A percentile compares a stretch with the other conserved stretches of the same genome.
phyloP scores from a whole-genome alignment of 2,113 vertebrate species.

The Propithecus coquereli region DNA sequence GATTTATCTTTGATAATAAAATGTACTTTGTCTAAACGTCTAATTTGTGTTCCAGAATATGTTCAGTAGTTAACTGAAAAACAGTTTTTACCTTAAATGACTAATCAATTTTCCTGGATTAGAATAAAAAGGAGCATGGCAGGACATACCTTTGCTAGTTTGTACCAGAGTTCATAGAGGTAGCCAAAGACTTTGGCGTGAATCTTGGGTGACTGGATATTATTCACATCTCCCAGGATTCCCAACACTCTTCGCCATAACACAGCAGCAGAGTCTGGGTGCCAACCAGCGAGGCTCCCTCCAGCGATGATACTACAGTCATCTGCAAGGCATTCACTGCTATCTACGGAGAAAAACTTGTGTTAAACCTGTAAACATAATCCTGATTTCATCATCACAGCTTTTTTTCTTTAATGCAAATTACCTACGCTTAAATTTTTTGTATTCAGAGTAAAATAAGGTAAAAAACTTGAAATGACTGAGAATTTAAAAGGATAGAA shows the following conservation, averaged over 20 bases:
- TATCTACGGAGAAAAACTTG: constrained; percentile 83
- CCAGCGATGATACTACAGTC: constrained; percentile 98
- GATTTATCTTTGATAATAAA: constrained; percentile 13
- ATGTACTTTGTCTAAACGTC: neutral
- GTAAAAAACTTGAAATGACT: neutral
- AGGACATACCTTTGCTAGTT: constrained; percentile 92
- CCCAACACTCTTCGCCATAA: constrained; percentile 97
- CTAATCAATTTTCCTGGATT: neutral
- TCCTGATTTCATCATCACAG: neutral
- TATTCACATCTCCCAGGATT: constrained; percentile 97
- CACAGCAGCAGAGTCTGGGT: constrained; percentile 95
- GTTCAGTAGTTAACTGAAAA: neutral
- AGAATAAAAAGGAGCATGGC: neutral
- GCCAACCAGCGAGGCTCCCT: constrained; percentile 95
- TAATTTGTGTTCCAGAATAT: neutral
- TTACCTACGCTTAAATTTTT: neutral
- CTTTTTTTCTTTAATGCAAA: neutral
- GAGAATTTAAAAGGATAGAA: neutral
- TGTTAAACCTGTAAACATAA: neutral
- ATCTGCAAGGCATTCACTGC: constrained; percentile 94
- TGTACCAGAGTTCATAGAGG: constrained; percentile 97
- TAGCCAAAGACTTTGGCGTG: constrained; percentile 94
- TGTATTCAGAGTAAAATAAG: neutral
- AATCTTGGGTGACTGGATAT: constrained; percentile 93
- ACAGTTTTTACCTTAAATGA: neutral